Evolutionary conservation across 1,140 invertebrate genomes (phyloP).

Genomic region (Ceratoteleas bidentatus): DNA sequence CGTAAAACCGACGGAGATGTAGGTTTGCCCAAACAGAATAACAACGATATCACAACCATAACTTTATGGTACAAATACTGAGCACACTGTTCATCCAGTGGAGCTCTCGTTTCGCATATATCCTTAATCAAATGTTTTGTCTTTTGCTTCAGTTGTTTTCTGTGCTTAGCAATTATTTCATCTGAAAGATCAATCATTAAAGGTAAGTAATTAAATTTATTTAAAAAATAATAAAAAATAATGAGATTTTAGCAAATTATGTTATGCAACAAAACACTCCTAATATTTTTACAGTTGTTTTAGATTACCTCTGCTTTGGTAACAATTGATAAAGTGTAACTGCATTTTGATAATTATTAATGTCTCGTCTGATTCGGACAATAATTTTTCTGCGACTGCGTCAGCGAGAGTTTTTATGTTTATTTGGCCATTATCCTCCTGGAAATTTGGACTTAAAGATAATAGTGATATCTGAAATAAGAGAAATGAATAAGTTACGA

Average conservation of each 20-base stretch:
- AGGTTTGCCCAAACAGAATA: constrained; percentile 85
- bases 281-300: too few species aligned
- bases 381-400: too few species aligned
- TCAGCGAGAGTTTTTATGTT: too few species aligned
- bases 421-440: too few species aligned
- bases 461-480: too few species aligned
- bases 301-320: constrained; percentile 82
- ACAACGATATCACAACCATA: constrained; percentile 83
- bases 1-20: constrained; percentile 80
- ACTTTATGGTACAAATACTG: constrained; percentile 85
- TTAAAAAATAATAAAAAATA: too few species aligned
- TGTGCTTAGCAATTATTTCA: constrained; percentile 81
- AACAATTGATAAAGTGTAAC: constrained; percentile 86
- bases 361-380: too few species aligned
- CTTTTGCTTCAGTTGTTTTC: constrained; percentile 79
- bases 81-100: constrained; percentile 76
- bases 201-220: too few species aligned
- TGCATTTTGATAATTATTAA: constrained; percentile 85
- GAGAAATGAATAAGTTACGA: too few species aligned
- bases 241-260: too few species aligned
- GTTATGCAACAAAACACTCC: too few species aligned
- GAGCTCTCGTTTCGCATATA: constrained; percentile 81
- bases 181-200: too few species aligned
- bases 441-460: constrained; percentile 47
- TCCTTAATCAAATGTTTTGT: constrained; percentile 82